Evolutionary conservation across 1,140 invertebrate genomes (phyloP).

Genomic region (Capitella teleta): DNA sequence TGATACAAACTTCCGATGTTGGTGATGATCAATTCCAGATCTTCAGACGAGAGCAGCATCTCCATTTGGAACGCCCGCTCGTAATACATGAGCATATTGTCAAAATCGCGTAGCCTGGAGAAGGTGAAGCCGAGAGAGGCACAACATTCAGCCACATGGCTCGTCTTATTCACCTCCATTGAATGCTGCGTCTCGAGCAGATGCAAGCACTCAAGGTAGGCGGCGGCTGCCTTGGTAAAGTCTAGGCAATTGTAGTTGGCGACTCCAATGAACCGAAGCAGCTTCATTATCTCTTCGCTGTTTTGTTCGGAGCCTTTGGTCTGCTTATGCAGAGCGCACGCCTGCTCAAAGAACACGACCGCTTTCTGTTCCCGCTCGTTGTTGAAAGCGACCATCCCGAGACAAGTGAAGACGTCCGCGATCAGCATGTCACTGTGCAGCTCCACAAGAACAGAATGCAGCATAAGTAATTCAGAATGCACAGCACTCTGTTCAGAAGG

Average conservation of each 20-base stretch:
- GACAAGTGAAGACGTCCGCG: slow-evolving; percentile 2
- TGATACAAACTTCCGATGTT: slow-evolving; percentile 9
- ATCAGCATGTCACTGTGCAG: too few relatives aligned
- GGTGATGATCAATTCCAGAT: slow-evolving; percentile 2
- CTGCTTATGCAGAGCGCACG: not conserved
- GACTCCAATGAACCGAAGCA: slow-evolving; percentile 5
- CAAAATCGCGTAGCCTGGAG: slow-evolving; percentile 7
- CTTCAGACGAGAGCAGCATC: not conserved
- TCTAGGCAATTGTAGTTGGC: slow-evolving; percentile 2
- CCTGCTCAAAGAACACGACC: not conserved
- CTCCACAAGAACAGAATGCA: too few relatives aligned
- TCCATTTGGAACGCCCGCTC: not conserved
- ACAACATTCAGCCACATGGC: slow-evolving; percentile 1
- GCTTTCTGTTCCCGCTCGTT: slow-evolving; percentile 1
- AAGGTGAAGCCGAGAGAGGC: slow-evolving; percentile 4
- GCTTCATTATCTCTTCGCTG: not conserved
- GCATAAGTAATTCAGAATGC: too few relatives aligned
- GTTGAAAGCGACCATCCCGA: slow-evolving; percentile 4
- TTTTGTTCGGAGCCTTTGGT: not conserved
- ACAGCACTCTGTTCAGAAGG: too few relatives aligned
- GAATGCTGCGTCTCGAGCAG: not conserved
- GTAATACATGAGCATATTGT: slow-evolving; percentile 7
- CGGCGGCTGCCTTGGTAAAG: not conserved
- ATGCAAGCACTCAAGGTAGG: slow-evolving; percentile 2
- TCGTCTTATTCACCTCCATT: not conserved